Conservation (phyloP, 2,888 invertebrate genomes). For the Aspidapion aeneum region DNA sequence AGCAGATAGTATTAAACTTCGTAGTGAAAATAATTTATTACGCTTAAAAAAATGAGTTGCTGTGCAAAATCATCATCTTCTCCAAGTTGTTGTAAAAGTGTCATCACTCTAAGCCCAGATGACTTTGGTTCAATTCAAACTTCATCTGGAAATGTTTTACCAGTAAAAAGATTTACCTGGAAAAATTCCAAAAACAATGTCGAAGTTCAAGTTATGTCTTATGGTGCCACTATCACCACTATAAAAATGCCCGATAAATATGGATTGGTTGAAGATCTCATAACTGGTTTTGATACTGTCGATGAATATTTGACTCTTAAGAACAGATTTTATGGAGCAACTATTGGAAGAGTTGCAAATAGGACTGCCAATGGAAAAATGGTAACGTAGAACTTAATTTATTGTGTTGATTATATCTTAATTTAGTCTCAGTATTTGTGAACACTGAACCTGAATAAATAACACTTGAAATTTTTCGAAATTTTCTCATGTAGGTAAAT, state of each 20-base stretch:
- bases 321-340: conserved; percentile 29
- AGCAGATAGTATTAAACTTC: no score
- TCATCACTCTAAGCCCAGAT: conserved; percentile 25
- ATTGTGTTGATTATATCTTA: no score
- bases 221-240: conserved; percentile 78
- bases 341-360: conserved; percentile 29
- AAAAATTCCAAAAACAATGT: conserved; percentile 61
- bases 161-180: conserved; percentile 62
- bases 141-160: conserved; percentile 43
- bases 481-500: no score
- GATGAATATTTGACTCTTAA: conserved; percentile 25
- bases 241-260: conserved; percentile 65
- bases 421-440: no score
- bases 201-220: conserved; percentile 68
- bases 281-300: conserved; percentile 26
- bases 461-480: neutral
- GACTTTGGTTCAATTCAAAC: conserved; percentile 37
- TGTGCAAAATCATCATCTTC: neutral
- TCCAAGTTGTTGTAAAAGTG: neutral
- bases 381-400: conserved; percentile 12
- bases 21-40: no score
- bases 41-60: conserved; percentile 59
- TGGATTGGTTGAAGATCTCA: conserved; percentile 27
- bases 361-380: conserved; percentile 27
- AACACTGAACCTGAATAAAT: no score